phyloP scores from a whole-genome alignment of 1,140 invertebrate species.

The Trichogramma pretiosum region DNA sequence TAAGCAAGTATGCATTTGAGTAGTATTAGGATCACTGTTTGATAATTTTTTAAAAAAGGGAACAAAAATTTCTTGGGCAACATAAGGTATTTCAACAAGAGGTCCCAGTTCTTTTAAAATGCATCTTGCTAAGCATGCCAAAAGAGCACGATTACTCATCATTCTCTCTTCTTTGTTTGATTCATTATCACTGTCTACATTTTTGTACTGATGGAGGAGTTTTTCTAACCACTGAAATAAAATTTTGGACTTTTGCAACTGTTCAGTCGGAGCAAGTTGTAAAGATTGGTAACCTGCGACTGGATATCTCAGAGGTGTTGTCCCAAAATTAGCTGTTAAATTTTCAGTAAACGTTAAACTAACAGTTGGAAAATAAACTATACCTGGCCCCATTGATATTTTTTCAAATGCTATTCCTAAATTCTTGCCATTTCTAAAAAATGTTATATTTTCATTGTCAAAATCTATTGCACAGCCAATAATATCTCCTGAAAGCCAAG shows the following conservation, averaged over 20 bases:
- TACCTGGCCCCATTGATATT: constrained; percentile 58
- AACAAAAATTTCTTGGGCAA: constrained; percentile 50
- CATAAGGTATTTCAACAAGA: constrained; percentile 47
- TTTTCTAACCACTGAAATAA: constrained; percentile 50
- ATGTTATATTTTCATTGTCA: constrained; percentile 52
- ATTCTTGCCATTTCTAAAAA: constrained; percentile 64
- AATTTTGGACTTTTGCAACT: constrained; percentile 48
- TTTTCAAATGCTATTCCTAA: constrained; percentile 68
- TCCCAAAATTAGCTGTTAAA: constrained; percentile 72
- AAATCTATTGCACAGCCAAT: constrained; percentile 72
- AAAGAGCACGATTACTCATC: constrained; percentile 38
- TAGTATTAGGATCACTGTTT: constrained; percentile 14
- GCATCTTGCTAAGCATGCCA: constrained; percentile 44
- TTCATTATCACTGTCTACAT: neutral
- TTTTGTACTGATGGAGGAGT: constrained; percentile 10
- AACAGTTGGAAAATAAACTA: constrained; percentile 71
- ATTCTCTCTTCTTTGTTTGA: constrained; percentile 13
- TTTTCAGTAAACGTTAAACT: constrained; percentile 67
- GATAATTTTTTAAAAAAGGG: constrained; percentile 40
- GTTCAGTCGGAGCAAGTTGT: constrained; percentile 50
- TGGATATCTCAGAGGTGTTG: constrained; percentile 61
- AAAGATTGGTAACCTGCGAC: constrained; percentile 58
- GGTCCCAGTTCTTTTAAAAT: constrained; percentile 51
- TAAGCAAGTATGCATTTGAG: constrained; percentile 41
- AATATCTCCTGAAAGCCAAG: constrained; percentile 73